phyloP scores from a whole-genome alignment of 2,888 invertebrate genomes.

The Neoitamus cyanurus region DNA sequence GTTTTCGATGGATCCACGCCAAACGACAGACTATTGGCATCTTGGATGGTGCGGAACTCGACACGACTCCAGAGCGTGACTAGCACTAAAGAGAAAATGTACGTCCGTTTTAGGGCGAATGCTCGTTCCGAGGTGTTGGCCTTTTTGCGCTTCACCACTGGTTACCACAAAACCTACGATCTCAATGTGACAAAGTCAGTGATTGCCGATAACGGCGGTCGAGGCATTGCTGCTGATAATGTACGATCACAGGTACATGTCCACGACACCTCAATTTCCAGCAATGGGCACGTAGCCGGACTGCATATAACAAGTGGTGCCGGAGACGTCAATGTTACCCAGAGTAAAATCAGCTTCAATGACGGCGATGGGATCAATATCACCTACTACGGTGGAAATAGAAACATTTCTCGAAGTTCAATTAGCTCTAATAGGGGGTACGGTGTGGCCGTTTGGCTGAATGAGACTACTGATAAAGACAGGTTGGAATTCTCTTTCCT shows the following conservation, averaged over 20 bases:
- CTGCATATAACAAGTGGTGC: constrained; percentile 91
- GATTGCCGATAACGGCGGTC: constrained; percentile 89
- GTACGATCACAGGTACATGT: constrained; percentile 89
- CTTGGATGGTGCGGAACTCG: constrained; percentile 81
- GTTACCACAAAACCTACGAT: constrained; percentile 83
- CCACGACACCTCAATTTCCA: constrained; percentile 82
- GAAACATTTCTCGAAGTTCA: constrained; percentile 88
- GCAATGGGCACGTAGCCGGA: constrained; percentile 91
- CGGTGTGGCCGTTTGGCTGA: constrained; percentile 90
- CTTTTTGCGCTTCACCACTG: constrained; percentile 82
- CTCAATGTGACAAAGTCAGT: constrained; percentile 86
- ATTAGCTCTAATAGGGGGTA: constrained; percentile 89
- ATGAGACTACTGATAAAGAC: constrained; percentile 75
- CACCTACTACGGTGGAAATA: constrained; percentile 92
- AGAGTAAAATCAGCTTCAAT: constrained; percentile 89
- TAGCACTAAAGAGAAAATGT: constrained; percentile 82
- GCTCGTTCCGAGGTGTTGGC: constrained; percentile 79
- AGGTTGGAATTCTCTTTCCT: constrained; percentile 79
- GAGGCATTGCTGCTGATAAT: constrained; percentile 94
- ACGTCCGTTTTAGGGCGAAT: constrained; percentile 81
- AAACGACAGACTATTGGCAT: constrained; percentile 76
- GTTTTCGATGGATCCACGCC: constrained; percentile 82
- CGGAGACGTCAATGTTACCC: constrained; percentile 93
- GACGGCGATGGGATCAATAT: constrained; percentile 95
- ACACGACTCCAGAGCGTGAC: constrained; percentile 91